Percentiles rank a stretch among this genome's conserved stretches.
These are phyloP conservation scores for Galeruca laticollis DNA, from an alignment of 2,888 invertebrate genomes.

Conservation along the genomic window DNA sequence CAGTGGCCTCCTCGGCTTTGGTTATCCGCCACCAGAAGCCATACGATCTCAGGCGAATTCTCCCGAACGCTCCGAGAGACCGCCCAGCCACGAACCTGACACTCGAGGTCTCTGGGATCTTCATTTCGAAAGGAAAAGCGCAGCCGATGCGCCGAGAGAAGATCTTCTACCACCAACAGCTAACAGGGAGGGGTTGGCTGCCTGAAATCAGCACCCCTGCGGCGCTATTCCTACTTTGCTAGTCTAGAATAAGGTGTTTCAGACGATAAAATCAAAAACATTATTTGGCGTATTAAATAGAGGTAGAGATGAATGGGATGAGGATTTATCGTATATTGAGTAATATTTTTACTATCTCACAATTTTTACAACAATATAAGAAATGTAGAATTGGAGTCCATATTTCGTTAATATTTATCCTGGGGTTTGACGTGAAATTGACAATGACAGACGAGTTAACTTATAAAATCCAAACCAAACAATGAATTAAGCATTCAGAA, in stretches of 20 bases:
- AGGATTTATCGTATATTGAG: no score
- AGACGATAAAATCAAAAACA: conserved; percentile 18
- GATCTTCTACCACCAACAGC: conserved; percentile 70
- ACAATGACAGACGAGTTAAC: no score
- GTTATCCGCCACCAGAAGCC: conserved; percentile 72
- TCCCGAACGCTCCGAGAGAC: conserved; percentile 66
- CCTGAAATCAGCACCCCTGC: conserved; percentile 67
- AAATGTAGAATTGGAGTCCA: no score
- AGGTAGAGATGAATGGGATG: neutral
- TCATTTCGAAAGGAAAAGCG: conserved; percentile 70
- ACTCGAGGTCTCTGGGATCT: conserved; percentile 69
- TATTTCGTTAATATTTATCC: no score
- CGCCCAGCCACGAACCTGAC: conserved; percentile 65
- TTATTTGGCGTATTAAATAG: neutral
- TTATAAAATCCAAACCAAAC: no score
- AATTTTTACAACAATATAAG: no score
- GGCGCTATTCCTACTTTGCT: conserved; percentile 70
- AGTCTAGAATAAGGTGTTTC: conserved; percentile 54
- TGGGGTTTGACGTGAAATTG: no score
- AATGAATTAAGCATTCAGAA: no score
- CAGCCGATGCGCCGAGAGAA: conserved; percentile 63
- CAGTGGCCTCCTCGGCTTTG: conserved; percentile 82
- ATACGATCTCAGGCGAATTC: conserved; percentile 71
- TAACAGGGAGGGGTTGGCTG: conserved; percentile 80
- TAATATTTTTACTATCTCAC: no score